Conservation (phyloP, 1,140 invertebrate species). For the Temnothorax nylanderi region DNA sequence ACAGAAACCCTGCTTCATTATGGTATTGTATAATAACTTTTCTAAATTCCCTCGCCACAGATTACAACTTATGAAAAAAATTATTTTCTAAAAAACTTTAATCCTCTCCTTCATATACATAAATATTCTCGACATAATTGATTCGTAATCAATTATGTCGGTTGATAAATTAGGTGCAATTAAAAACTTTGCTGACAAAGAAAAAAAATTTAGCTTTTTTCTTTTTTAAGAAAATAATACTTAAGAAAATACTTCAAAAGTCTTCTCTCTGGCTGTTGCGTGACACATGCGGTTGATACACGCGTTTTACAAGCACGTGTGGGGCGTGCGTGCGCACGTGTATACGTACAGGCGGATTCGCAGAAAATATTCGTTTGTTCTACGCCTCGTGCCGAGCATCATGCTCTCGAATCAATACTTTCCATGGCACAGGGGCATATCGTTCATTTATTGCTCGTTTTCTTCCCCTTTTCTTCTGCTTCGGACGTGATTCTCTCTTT, state of each 20-base stretch:
- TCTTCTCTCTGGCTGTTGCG: constrained; percentile 12
- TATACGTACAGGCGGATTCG: constrained; percentile 29
- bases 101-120: background rate
- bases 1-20: background rate
- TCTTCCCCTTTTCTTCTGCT: constrained; percentile 44
- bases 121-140: background rate
- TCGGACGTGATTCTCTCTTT: constrained; percentile 25
- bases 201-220: background rate
- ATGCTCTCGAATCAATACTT: constrained; percentile 71
- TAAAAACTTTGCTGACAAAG: background rate
- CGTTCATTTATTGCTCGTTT: constrained; percentile 67
- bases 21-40: background rate
- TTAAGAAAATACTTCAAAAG: too few species aligned
- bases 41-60: background rate
- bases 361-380: constrained; percentile 65
- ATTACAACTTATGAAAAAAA: background rate
- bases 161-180: background rate
- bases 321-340: background rate
- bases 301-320: background rate
- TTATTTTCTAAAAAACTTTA: constrained; percentile 13
- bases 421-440: constrained; percentile 54
- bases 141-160: background rate
- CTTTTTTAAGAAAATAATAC: background rate
- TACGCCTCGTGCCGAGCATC: constrained; percentile 59
- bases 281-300: constrained; percentile 16